Conservation (phyloP, 2,113 vertebrate genomes). For the Anthoscopus minutus region DNA sequence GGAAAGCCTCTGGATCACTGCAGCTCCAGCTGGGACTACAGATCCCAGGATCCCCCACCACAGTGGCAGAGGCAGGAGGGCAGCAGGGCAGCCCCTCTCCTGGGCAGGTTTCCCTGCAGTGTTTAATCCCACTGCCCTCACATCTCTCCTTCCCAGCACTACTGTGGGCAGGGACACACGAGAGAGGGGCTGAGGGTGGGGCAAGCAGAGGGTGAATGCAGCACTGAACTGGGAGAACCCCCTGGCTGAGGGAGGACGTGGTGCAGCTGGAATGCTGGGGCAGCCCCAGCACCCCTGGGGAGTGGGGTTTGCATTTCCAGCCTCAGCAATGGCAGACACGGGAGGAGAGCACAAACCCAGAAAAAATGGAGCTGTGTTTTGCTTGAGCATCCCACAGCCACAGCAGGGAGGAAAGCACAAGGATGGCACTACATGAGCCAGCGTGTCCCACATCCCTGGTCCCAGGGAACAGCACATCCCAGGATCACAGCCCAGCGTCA, state of each 20-base stretch:
- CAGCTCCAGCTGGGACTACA: not conserved
- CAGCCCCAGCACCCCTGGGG: not conserved
- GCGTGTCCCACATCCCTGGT: not conserved
- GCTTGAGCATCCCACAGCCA: not conserved
- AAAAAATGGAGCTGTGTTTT: not conserved
- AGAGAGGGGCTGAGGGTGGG: not conserved
- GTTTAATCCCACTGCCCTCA: not conserved
- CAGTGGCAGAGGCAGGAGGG: accelerated
- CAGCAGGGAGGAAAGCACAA: not conserved
- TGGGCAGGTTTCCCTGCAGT: not conserved
- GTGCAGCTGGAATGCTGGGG: not conserved
- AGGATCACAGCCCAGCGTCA: not conserved
- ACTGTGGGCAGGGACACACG: accelerated
- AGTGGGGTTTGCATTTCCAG: not conserved
- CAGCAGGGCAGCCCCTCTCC: not conserved
- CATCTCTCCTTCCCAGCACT: not conserved
- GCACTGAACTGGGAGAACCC: accelerated
- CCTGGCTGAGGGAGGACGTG: accelerated
- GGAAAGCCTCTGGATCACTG: not conserved
- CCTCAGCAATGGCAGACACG: accelerated
- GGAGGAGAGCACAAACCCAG: not conserved
- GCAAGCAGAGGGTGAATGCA: not conserved
- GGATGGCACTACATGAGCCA: not conserved
- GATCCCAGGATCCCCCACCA: not conserved
- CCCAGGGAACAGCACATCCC: not conserved